A percentile compares a stretch with the other conserved stretches of the same genome.
Evolutionary conservation across 2,113 vertebrate species (phyloP).

Genomic region (Boulengeromyrus knoepffleri): DNA sequence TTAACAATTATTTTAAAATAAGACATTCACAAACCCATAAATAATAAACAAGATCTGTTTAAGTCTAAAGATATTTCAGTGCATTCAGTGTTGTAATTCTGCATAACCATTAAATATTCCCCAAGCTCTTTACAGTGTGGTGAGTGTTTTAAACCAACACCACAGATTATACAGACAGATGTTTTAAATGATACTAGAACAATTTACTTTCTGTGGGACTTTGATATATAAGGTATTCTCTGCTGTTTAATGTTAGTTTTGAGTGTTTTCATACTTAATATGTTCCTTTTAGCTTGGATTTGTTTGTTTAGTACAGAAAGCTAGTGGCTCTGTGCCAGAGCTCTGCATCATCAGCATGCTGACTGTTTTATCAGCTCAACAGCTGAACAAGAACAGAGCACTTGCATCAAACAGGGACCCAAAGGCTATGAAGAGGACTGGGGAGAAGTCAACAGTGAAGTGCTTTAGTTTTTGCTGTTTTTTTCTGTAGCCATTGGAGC

Average conservation of each 20-base stretch:
- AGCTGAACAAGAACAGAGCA: conserved; percentile 20
- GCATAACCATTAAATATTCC: background rate
- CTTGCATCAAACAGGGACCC: conserved; percentile 29
- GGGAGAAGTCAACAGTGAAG: conserved; percentile 5
- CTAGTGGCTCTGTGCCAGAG: background rate
- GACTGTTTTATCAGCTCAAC: background rate
- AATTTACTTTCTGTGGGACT: background rate
- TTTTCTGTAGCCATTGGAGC: background rate
- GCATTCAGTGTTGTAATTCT: background rate
- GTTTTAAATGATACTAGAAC: background rate
- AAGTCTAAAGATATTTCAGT: background rate
- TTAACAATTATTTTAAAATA: background rate
- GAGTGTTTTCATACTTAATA: background rate
- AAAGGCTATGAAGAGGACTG: conserved; percentile 13
- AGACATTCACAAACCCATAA: background rate
- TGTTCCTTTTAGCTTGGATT: background rate
- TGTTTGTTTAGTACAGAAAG: background rate
- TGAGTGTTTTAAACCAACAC: background rate
- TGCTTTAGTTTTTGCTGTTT: background rate
- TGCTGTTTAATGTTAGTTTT: background rate
- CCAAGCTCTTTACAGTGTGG: background rate
- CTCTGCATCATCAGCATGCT: background rate
- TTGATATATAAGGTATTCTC: background rate
- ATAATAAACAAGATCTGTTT: background rate
- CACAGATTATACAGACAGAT: background rate